A percentile compares a stretch with the other conserved stretches of the same genome.
Conservation (phyloP, 2,888 invertebrate species). For the Podabrus alpinus region DNA sequence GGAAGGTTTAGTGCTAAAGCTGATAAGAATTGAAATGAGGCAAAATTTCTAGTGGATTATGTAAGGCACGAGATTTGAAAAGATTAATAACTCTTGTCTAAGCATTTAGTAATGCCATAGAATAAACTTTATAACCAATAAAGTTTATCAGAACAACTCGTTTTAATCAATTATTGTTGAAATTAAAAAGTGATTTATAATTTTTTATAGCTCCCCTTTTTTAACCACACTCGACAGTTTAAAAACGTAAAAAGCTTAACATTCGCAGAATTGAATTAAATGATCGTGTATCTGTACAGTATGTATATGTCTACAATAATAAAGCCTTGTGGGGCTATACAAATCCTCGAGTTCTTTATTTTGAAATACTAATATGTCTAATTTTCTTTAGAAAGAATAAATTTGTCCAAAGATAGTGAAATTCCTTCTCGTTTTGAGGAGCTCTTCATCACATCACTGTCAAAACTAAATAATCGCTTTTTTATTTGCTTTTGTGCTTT, state of each 20-base stretch:
- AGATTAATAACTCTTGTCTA: conserved; percentile 16
- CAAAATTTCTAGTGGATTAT: conserved; percentile 13
- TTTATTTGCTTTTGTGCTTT: conserved; percentile 5
- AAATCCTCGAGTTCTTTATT: neutral
- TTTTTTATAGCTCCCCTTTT: neutral
- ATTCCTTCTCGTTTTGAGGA: neutral
- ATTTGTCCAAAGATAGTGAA: neutral
- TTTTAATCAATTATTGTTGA: neutral
- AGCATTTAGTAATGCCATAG: neutral
- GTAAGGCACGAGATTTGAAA: conserved; percentile 6
- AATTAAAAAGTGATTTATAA: neutral
- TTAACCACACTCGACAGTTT: neutral
- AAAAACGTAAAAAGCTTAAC: neutral
- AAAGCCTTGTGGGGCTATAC: neutral
- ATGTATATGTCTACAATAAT: neutral
- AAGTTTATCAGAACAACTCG: neutral
- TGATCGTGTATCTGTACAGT: neutral
- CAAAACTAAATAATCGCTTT: conserved; percentile 15
- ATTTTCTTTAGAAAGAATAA: neutral
- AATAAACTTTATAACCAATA: conserved; percentile 2
- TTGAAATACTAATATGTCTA: neutral
- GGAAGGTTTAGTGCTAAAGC: conserved; percentile 14
- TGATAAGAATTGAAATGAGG: conserved; percentile 23
- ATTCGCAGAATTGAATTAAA: neutral
- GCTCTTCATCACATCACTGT: conserved; percentile 9